Base-by-base conservation (phyloP, 2,113 vertebrate species). In the Thunnus thynnus region DNA sequence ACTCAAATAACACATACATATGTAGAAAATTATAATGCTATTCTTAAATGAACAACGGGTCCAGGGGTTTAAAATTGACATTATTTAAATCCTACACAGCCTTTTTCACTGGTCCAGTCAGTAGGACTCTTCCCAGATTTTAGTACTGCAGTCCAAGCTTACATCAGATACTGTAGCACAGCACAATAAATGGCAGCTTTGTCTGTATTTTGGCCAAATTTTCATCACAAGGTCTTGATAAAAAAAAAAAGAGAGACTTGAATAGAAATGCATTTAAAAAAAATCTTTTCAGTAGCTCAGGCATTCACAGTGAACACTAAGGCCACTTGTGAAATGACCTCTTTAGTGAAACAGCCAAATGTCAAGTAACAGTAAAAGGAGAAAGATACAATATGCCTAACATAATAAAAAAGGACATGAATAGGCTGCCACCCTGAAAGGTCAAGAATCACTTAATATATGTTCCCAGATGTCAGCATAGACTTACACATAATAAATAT, bases 351-450 rank as follows among this genome's bases (percentile, higher is more conserved):
- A 83, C 54, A 66, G 76, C 87, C 74, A 94, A 94, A 94, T 93
- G 92, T 94, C 93, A 94, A 85, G 82, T 71, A 78, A 87, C 89
- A 89, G 91, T 93, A 72, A 90, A 82, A 84, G 84, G 50, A 85
- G 54, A 83, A 78, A 71, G 83, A 93, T 12, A 78, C 76, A 89
- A 86, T 91, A 88, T 52, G 75, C 56, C 60, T 72, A 57, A 72
- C 69, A 88, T 85, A 88, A 90, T 88, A 72, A 76, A 85, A 83
- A 83, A 64, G 32, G 76, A 88, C 86, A 86, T 91, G 87, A 93
- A 93, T 88, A 56, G 86, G 61, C 81, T 60, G 73, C 65, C 41
- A 50, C 71, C 76, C 88, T 56, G 75, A 94, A 94, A 94, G 93
- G 93, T 94, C 93, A 93, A 78, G 58, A 90, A 64, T 56, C 82